A percentile compares a stretch with the other conserved stretches of the same genome.
Evolutionary conservation across 2,797 vertebrate genomes (phyloP).

Genomic region (Phrynocephalus vlangalii): DNA sequence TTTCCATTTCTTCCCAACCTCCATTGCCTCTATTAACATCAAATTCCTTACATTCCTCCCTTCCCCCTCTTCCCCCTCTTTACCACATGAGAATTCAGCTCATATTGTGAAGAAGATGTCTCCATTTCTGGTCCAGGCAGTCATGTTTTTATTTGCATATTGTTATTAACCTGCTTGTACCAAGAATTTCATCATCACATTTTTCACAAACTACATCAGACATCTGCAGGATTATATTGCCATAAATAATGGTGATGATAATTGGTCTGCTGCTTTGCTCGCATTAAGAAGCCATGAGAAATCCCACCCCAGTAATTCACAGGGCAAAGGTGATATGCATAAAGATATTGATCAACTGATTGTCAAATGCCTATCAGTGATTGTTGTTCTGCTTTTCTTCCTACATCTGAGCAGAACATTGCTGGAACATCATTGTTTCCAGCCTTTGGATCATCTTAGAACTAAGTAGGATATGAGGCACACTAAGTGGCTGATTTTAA

Average conservation of each 20-base stretch:
- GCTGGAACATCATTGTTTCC: background rate
- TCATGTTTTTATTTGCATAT: background rate
- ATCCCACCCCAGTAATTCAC: background rate
- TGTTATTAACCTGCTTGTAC: background rate
- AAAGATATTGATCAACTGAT: background rate
- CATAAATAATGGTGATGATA: constrained; percentile 7
- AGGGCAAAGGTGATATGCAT: constrained; percentile 12
- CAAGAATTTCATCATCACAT: background rate
- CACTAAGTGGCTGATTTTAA: background rate
- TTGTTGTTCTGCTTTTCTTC: background rate
- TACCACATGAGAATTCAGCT: background rate
- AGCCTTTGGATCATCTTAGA: background rate
- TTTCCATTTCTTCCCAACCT: too few relatives aligned
- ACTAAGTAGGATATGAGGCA: background rate
- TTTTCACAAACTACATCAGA: background rate
- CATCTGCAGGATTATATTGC: background rate
- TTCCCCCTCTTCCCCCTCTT: background rate
- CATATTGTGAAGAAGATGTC: background rate
- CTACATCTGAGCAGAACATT: background rate
- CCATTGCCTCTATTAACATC: too few relatives aligned
- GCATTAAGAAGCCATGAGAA: constrained; percentile 13
- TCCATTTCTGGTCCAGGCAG: background rate
- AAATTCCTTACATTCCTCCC: too few relatives aligned
- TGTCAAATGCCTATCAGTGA: background rate
- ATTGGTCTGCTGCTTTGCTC: background rate